Percentiles rank a stretch among this genome's conserved stretches.
Evolutionary conservation across 2,888 invertebrate species (phyloP).

Genomic region (Molanna angustata): DNA sequence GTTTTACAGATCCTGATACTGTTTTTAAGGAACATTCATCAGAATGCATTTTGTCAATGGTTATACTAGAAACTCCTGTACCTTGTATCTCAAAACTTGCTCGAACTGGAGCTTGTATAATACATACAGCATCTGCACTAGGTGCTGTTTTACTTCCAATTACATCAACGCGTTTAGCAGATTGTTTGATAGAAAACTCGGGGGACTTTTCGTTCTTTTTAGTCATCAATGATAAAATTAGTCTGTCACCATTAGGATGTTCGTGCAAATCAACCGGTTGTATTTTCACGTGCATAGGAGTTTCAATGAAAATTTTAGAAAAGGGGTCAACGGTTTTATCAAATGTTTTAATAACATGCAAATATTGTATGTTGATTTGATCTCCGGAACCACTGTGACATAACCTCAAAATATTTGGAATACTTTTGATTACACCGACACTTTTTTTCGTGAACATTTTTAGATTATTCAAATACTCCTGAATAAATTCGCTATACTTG

Average conservation of each 20-base stretch:
- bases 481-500: no score
- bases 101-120: conserved; percentile 52
- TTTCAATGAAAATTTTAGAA: conserved; percentile 51
- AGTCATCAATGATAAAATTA: conserved; percentile 49
- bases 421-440: conserved; percentile 10
- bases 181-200: conserved; percentile 52
- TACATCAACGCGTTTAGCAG: conserved; percentile 49
- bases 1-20: conserved; percentile 45
- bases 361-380: conserved; percentile 42
- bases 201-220: conserved; percentile 15
- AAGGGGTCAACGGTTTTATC: conserved; percentile 51
- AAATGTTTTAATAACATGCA: conserved; percentile 49
- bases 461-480: no score
- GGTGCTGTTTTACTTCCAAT: conserved; percentile 44
- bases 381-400: conserved; percentile 35
- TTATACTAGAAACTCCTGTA: conserved; percentile 40
- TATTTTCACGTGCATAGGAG: conserved; percentile 53
- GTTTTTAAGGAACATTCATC: conserved; percentile 51
- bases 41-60: conserved; percentile 47
- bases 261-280: conserved; percentile 51
- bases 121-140: conserved; percentile 46
- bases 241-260: conserved; percentile 46
- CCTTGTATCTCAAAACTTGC: conserved; percentile 35
- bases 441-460: conserved; percentile 14
- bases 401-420: conserved; percentile 46